Base-by-base conservation (phyloP, 2,888 invertebrate genomes). In the Bibio marci region DNA sequence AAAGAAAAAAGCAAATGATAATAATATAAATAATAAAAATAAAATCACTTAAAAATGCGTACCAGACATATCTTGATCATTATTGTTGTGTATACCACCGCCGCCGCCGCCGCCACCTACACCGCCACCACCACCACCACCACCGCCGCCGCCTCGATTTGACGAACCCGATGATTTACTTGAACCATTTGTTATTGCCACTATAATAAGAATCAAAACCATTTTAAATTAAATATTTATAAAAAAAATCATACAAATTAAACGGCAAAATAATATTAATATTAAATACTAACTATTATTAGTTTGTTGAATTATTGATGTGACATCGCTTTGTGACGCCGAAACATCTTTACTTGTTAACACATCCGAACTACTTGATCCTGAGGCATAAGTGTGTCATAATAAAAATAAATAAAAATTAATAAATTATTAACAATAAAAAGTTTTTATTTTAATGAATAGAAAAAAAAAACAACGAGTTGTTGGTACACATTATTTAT, bases 341-440 rank as follows among this genome's bases (percentile, higher is more conserved):
- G 62, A 59, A 49, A 62, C 62, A 49, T 62, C 61, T 54, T 62
- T 62, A 49, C 59, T 61, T 45, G 61, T 62, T 41, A 62, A 52
- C 35, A 62, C 61, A 50, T 62, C 61, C 34, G 62, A 62, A 44
- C 61, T 60, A 48, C 62, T 59, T 41, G 62, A 61, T 26, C 61
- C 61, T 47, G 37, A 34, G 2, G n/a, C n/a, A n/a, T 12, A 10
- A 27, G 15, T 3, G n/a, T 19, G 11, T 17, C 12, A 11, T 11
- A 14, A n/a, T 26, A 28, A 11, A 18, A 14, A n/a, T 2, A 12
- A 32, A 33, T 32, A 4, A 33, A 28, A 30, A 22, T 19, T 31
- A 22, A 14, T 28, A 18, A 30, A 39, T 39, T 30, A 12, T 22
- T n/a, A n/a, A 32, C 25, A 35, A 25, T 28, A 19, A 26, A 18